Evolutionary conservation across 2,113 vertebrate genomes (phyloP).

Genomic region (Paradoxurus hermaphroditus): DNA sequence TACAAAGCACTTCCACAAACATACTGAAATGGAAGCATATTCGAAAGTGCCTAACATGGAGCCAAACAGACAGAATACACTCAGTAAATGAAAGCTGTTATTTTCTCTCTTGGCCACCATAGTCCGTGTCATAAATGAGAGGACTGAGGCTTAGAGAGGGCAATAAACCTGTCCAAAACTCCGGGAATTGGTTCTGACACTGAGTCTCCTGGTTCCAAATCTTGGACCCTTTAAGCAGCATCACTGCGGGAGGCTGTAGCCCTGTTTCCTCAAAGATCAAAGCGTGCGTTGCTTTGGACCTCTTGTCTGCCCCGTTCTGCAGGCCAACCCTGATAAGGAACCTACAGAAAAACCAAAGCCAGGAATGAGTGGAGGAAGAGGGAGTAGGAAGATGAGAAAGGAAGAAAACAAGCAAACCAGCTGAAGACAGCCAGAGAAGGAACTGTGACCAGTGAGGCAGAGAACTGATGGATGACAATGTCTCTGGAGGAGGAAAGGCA

Average conservation of each 20-base stretch:
- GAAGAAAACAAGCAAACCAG: constrained; percentile 12
- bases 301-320: background rate
- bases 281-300: background rate
- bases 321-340: background rate
- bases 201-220: background rate
- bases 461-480: constrained; percentile 30
- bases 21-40: background rate
- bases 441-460: constrained; percentile 37
- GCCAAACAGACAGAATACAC: background rate
- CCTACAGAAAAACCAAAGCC: background rate
- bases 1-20: background rate
- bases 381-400: background rate
- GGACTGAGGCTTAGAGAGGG: background rate
- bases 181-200: background rate
- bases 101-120: background rate
- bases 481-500: constrained; percentile 31
- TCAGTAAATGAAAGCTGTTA: background rate
- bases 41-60: background rate
- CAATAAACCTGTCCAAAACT: background rate
- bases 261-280: background rate
- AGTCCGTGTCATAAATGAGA: background rate
- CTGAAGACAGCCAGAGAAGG: constrained; percentile 30
- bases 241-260: background rate
- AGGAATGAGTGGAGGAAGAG: background rate
- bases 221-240: background rate